These are phyloP conservation scores for Semnopithecus entellus DNA, from an alignment of 2,113 vertebrate genomes.

Conservation along the genomic window DNA sequence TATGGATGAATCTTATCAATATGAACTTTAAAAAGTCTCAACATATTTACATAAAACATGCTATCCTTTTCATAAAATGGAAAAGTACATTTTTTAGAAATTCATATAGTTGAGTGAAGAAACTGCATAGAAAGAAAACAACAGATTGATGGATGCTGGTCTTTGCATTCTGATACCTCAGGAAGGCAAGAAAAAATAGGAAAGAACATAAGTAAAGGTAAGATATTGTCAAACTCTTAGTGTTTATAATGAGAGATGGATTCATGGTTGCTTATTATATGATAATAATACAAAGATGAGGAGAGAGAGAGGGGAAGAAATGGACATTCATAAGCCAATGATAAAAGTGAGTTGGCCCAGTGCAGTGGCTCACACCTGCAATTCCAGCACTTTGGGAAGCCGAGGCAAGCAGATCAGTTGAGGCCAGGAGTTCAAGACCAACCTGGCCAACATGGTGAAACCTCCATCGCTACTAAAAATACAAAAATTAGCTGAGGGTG, in stretches of 20 bases:
- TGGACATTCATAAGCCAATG: background rate
- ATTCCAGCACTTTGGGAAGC: too few species aligned
- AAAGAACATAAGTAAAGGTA: background rate
- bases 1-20: too few species aligned
- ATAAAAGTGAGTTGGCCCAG: too few species aligned
- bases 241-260: background rate
- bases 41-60: background rate
- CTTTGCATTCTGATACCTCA: background rate
- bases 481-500: too few species aligned
- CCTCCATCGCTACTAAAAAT: too few species aligned
- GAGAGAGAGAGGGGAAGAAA: background rate
- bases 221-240: background rate
- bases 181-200: background rate
- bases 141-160: background rate
- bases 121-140: background rate
- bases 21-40: too few species aligned
- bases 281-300: too few species aligned
- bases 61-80: background rate
- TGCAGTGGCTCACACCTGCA: too few species aligned
- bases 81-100: background rate
- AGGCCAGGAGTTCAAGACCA: too few species aligned
- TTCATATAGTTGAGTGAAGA: background rate
- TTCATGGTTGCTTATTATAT: background rate
- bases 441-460: too few species aligned
- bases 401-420: too few species aligned